Evolutionary conservation across 2,797 vertebrate genomes (phyloP).

Genomic region (Zalophus californianus): DNA sequence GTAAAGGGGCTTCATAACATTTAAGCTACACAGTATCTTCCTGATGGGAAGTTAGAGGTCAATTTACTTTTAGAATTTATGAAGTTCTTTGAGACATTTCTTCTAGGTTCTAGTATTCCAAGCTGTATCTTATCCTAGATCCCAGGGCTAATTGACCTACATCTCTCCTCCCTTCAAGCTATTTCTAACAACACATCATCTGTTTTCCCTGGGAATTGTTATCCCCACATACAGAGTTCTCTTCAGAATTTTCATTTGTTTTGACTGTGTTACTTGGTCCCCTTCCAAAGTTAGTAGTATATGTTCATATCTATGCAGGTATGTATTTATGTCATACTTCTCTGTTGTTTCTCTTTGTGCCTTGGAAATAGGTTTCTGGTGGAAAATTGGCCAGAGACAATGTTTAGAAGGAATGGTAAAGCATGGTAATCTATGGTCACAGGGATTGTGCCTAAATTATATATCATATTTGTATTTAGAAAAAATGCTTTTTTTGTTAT

Average conservation of each 20-base stretch:
- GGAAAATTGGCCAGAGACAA: constrained; percentile 46
- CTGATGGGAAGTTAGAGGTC: neutral
- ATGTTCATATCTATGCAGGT: neutral
- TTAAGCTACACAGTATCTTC: neutral
- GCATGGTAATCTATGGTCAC: constrained; percentile 52
- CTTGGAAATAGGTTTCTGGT: constrained; percentile 57
- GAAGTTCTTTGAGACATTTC: neutral
- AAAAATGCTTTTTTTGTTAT: constrained; percentile 20
- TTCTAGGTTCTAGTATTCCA: neutral
- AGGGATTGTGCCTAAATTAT: constrained; percentile 56
- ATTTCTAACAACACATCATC: neutral
- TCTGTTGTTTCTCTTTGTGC: neutral
- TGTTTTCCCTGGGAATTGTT: neutral
- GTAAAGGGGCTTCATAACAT: neutral
- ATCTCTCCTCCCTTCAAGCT: neutral
- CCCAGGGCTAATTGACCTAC: neutral
- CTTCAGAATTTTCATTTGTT: neutral
- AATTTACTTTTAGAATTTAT: constrained; percentile 35
- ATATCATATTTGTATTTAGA: constrained; percentile 14
- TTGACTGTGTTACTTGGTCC: neutral
- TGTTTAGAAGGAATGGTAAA: constrained; percentile 51
- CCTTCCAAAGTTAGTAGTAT: neutral
- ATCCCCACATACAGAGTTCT: neutral
- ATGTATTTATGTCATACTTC: neutral
- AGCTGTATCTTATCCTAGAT: neutral